Conservation (phyloP, 2,797 vertebrate genomes). For the Pachyuromys duprasi region DNA sequence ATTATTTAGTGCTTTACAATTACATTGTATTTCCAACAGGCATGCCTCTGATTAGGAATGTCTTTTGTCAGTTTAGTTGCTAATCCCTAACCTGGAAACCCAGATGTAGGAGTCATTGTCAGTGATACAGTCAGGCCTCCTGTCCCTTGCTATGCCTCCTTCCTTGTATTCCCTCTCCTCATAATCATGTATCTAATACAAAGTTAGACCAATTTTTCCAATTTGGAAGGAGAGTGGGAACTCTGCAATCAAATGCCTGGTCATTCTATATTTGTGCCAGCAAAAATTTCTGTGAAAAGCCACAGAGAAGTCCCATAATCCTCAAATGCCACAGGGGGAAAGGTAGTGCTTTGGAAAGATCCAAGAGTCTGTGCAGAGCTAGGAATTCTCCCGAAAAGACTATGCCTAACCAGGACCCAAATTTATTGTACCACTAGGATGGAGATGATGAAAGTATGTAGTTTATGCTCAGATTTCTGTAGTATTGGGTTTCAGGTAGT, state of each 20-base stretch:
- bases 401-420: neutral
- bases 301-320: constrained; percentile 61
- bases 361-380: neutral
- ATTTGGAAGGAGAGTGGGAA: constrained; percentile 85
- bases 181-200: constrained; percentile 75
- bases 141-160: constrained; percentile 58
- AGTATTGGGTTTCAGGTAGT: constrained; percentile 33
- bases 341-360: constrained; percentile 58
- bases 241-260: constrained; percentile 79
- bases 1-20: constrained; percentile 74
- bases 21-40: constrained; percentile 78
- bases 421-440: neutral
- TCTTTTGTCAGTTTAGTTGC: constrained; percentile 63
- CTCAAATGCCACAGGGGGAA: constrained; percentile 67
- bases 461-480: neutral
- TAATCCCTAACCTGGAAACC: constrained; percentile 56
- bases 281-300: constrained; percentile 81
- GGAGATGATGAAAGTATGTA: constrained; percentile 29
- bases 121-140: constrained; percentile 58
- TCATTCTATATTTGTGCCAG: constrained; percentile 82
- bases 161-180: constrained; percentile 70
- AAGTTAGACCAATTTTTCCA: constrained; percentile 74
- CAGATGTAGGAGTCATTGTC: constrained; percentile 75
- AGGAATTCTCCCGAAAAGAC: constrained; percentile 41
- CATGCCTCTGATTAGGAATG: constrained; percentile 72